A percentile compares a stretch with the other conserved stretches of the same genome.
These are phyloP conservation scores for Chirona hameri DNA, from an alignment of 2,888 invertebrate species.

Conservation along the genomic window DNA sequence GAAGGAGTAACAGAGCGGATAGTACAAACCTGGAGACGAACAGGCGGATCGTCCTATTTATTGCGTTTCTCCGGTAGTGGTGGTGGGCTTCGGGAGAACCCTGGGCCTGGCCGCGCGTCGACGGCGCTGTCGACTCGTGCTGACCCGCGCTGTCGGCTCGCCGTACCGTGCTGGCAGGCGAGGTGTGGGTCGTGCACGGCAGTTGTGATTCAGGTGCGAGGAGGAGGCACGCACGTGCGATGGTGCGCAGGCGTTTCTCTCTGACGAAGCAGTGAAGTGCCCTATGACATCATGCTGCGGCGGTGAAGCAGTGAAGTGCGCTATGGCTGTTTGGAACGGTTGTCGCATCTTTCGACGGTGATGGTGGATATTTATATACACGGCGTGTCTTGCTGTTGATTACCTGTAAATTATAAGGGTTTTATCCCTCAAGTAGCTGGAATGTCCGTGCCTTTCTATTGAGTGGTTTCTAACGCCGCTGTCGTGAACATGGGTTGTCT, in stretches of 20 bases:
- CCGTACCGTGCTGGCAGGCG: too few species aligned
- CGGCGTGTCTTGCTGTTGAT: not conserved
- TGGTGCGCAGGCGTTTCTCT: not conserved
- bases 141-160: too few species aligned
- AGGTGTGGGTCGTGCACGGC: not conserved
- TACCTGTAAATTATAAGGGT: not conserved
- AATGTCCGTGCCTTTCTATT: not conserved
- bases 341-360: not conserved
- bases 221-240: not conserved
- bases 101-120: too few species aligned
- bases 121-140: too few species aligned
- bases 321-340: not conserved
- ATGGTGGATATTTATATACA: conserved; percentile 5
- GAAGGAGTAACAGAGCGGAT: too few species aligned
- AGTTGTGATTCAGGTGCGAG: not conserved
- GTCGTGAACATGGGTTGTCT: not conserved
- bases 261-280: not conserved
- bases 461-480: not conserved
- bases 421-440: not conserved
- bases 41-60: too few species aligned
- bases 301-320: not conserved
- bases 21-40: too few species aligned
- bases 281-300: not conserved
- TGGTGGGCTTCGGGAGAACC: too few species aligned
- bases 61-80: too few species aligned